These are phyloP conservation scores for Tetragnatha versicolor DNA, from an alignment of 1,140 invertebrate species.

Conservation along the genomic window DNA sequence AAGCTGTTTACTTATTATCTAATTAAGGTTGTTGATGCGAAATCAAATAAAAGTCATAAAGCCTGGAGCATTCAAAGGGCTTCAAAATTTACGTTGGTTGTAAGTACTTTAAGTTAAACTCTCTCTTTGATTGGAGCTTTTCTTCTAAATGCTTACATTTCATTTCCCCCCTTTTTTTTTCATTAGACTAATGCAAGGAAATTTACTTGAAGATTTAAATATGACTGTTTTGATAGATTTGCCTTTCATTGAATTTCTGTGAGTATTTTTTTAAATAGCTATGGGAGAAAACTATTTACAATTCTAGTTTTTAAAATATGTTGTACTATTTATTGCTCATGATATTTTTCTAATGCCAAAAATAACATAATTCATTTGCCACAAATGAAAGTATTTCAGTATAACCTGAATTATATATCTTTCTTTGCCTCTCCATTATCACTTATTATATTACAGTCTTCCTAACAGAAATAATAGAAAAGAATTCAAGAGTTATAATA, in stretches of 20 bases:
- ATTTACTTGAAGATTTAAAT: constrained; percentile 1
- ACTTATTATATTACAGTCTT: no score
- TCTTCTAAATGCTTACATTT: neutral
- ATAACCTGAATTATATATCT: neutral
- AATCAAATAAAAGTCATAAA: constrained; percentile 24
- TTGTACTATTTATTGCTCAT: neutral
- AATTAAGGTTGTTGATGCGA: constrained; percentile 23
- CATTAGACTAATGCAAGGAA: constrained; percentile 17
- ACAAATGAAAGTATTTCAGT: neutral
- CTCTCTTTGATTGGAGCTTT: neutral
- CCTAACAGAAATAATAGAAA: no score
- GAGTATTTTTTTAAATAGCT: constrained; percentile 28
- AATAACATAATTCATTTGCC: neutral
- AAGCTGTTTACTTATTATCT: neutral
- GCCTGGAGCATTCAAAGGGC: constrained; percentile 18
- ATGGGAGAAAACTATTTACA: no score
- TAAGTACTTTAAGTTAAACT: constrained; percentile 12
- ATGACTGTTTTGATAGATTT: constrained; percentile 21
- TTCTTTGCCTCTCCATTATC: neutral
- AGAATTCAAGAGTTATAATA: no score
- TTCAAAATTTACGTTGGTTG: constrained; percentile 35
- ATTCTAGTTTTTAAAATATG: neutral
- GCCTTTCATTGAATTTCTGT: constrained; percentile 11
- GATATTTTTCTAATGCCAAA: neutral
- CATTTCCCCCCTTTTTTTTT: neutral